A percentile compares a stretch with the other conserved stretches of the same genome.
Evolutionary conservation across 2,797 vertebrate genomes (phyloP).

Genomic region (Diglossa cyanea): DNA sequence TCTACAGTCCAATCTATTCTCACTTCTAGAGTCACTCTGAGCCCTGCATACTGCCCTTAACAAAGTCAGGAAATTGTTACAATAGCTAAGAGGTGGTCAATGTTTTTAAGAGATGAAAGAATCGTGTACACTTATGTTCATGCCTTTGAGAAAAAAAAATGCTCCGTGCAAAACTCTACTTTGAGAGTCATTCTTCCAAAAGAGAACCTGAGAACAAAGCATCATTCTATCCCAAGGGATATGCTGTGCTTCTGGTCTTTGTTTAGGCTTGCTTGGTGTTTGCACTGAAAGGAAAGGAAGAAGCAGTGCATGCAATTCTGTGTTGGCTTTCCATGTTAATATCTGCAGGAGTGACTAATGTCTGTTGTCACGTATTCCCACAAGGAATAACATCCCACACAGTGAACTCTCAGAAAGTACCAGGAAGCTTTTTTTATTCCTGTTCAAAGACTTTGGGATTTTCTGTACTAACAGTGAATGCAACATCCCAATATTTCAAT

Average conservation of each 20-base stretch:
- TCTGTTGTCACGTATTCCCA: constrained; percentile 51
- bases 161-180: not conserved
- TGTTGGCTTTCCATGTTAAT: not conserved
- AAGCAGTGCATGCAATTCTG: not conserved
- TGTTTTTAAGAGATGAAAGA: not conserved
- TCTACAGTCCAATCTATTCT: not conserved
- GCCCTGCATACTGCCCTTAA: not conserved
- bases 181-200: not conserved
- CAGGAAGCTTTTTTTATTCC: not conserved
- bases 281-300: not conserved
- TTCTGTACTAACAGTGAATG: not conserved
- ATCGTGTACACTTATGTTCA: not conserved
- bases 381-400: constrained; percentile 12
- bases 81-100: not conserved
- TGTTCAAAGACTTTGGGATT: not conserved
- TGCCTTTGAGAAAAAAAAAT: not conserved
- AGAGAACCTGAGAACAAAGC: not conserved
- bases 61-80: not conserved
- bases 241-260: not conserved
- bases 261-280: not conserved
- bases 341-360: constrained; percentile 33
- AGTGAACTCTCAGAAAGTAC: not conserved
- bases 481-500: not conserved
- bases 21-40: not conserved
- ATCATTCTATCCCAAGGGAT: not conserved